These are phyloP conservation scores for Dolichopus griseipennis DNA, from an alignment of 2,888 invertebrate genomes.

Conservation along the genomic window DNA sequence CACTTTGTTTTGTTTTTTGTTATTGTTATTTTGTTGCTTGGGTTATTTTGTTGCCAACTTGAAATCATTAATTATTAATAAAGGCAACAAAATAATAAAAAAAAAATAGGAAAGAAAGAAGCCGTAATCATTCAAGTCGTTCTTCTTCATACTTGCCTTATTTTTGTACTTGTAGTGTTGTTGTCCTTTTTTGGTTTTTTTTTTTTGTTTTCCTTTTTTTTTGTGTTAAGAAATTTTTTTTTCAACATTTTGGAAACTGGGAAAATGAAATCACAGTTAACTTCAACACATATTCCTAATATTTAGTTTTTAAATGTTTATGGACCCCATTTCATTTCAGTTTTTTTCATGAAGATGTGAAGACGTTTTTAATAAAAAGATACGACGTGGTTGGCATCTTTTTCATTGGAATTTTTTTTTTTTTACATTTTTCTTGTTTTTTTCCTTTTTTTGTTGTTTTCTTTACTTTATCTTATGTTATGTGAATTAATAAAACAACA, in stretches of 20 bases:
- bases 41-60: no score
- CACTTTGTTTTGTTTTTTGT: no score
- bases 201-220: no score
- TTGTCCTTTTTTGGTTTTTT: not conserved
- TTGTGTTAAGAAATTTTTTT: no score
- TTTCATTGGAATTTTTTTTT: no score
- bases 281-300: not conserved
- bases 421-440: not conserved
- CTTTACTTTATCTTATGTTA: not conserved
- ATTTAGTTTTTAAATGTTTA: not conserved
- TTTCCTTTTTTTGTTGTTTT: not conserved
- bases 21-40: no score
- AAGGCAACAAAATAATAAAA: no score
- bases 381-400: not conserved
- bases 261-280: not conserved
- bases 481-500: not conserved
- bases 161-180: no score
- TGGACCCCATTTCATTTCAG: not conserved
- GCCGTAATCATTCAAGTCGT: no score
- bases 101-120: no score
- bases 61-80: no score
- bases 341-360: not conserved
- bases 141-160: not conserved
- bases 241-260: not conserved
- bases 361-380: constrained; percentile 4